Percentiles rank a stretch among this genome's conserved stretches.
These are phyloP conservation scores for Rhinogobio ventralis DNA, from an alignment of 2,797 vertebrate species.

Conservation along the genomic window DNA sequence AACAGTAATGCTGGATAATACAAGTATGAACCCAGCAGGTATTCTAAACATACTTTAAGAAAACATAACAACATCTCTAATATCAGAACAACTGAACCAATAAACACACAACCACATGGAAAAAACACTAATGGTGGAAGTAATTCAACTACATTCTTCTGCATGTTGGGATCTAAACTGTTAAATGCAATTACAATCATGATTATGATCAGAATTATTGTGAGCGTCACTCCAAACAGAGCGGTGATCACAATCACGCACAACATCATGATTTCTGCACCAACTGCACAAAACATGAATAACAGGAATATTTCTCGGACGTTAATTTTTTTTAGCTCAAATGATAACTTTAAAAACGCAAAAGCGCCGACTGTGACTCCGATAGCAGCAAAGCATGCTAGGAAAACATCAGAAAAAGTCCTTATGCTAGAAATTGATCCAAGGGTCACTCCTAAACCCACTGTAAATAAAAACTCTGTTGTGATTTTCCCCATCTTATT, in stretches of 20 bases:
- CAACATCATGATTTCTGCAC: neutral
- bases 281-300: neutral
- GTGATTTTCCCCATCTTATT: rapidly evolving
- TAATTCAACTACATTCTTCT: neutral
- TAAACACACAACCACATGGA: neutral
- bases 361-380: neutral
- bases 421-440: neutral
- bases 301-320: neutral
- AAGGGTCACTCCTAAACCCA: slow-evolving; percentile 13
- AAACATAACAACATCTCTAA: slow-evolving; percentile 10
- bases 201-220: neutral
- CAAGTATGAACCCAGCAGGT: neutral
- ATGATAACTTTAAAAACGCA: neutral
- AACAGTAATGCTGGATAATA: neutral
- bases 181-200: neutral
- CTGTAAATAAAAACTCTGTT: neutral
- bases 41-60: neutral
- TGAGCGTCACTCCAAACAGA: slow-evolving; percentile 1
- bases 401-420: neutral
- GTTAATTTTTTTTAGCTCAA: neutral
- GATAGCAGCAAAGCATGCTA: neutral
- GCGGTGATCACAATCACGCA: neutral
- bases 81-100: neutral
- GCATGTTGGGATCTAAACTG: neutral
- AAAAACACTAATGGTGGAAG: neutral